A percentile compares a stretch with the other conserved stretches of the same genome.
phyloP scores from a whole-genome alignment of 2,888 invertebrate genomes.

The Ormia ochracea region DNA sequence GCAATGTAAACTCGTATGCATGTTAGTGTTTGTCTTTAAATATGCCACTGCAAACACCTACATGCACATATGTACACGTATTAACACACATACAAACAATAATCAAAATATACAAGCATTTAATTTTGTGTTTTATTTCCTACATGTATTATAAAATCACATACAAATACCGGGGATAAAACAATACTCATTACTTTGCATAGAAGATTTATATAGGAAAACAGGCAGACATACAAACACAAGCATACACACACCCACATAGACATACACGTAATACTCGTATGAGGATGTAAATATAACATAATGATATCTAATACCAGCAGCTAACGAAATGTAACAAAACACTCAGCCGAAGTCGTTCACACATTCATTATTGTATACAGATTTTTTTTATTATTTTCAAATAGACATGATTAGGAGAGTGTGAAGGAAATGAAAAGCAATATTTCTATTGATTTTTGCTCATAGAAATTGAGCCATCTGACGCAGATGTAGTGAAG shows the following conservation, averaged over 20 bases:
- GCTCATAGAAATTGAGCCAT: background rate
- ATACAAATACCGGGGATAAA: background rate
- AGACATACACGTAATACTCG: background rate
- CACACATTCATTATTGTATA: background rate
- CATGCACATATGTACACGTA: background rate
- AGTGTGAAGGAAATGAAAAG: background rate
- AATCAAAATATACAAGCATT: background rate
- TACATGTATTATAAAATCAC: background rate
- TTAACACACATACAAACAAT: background rate
- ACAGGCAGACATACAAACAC: too few species aligned
- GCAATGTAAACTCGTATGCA: background rate
- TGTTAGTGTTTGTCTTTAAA: background rate
- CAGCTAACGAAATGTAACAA: slow-evolving; percentile 14
- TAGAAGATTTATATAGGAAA: background rate
- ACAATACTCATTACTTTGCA: background rate
- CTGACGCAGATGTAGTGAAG: too few species aligned
- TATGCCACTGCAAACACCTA: background rate
- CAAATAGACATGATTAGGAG: background rate
- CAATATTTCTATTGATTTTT: background rate
- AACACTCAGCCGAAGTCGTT: background rate
- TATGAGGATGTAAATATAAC: background rate
- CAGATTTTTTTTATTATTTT: background rate
- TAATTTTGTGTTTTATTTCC: background rate
- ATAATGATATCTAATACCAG: slow-evolving; percentile 15
- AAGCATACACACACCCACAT: background rate